Base-by-base conservation (phyloP, 2,797 vertebrate species). In the Bucorvus abyssinicus region DNA sequence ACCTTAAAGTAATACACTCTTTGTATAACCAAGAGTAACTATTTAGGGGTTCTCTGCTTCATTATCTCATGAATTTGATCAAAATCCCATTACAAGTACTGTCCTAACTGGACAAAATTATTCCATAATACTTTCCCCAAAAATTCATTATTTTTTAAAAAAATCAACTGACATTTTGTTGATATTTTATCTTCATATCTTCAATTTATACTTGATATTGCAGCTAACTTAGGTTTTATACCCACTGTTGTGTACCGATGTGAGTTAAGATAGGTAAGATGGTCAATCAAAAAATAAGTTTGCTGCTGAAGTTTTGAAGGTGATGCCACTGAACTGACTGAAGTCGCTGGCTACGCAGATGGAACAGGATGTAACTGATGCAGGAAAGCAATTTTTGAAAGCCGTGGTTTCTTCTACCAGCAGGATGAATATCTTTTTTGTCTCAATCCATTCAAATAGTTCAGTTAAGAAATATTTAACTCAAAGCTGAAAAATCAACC, bases 401-500 rank as follows among this genome's bases (percentile, higher is more conserved):
- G 74, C 73, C 68, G 55, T 59, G 73, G 73, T 40, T 75, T 63
- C 80, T 85, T 77, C 84, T 73, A 42, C 52, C 75, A 69, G 32
- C 65, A 75, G 36, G 4, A 52, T 44, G 69, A 91, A 4, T 42
- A 79, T 79, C 36, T 71, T 94, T 93, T 94, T 93, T 93, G 90
- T 96, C 95, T 95, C 86, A 84, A 69, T 40, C 70, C 47, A 70
- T 55, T 76, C 38, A 50, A 53, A 65, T 44, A 84, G 80, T 52
- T 92, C 78, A 70, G 75, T 81, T 90, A 76, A 73, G 67, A 84
- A 76, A 63, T 90, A 82, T 61, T 87, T 77, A 81, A 77, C 60
- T 64, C 38, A 84, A 84, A 87, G 70, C 77, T 90, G 86, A 92
- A 95, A 94, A 94, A 91, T 69, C 80, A 90, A 26, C 21, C 1